A percentile compares a stretch with the other conserved stretches of the same genome.
Conservation (phyloP, 1,140 invertebrate species). For the Tachypleus tridentatus region DNA sequence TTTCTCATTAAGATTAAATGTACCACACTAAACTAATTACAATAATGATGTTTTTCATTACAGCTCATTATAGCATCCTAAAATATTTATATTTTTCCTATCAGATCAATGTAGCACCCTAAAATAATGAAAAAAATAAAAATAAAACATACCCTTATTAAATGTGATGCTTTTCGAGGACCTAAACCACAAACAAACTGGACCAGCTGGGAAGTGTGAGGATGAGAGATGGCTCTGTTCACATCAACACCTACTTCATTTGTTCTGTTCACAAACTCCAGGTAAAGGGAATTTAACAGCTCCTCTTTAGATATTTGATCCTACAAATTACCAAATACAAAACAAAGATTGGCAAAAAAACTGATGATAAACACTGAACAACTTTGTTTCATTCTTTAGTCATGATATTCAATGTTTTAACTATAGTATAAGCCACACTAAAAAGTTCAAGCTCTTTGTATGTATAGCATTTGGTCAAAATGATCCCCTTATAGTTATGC, state of each 20-base stretch:
- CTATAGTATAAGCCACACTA: too few species aligned
- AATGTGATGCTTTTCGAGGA: constrained; percentile 78
- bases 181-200: constrained; percentile 98
- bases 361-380: constrained; percentile 1
- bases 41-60: too few species aligned
- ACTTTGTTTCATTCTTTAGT: background rate
- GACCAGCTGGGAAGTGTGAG: constrained; percentile 75
- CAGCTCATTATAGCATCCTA: too few species aligned
- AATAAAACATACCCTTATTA: constrained; percentile 43
- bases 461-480: too few species aligned
- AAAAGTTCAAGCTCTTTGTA: too few species aligned
- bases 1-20: too few species aligned
- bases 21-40: constrained; percentile 1
- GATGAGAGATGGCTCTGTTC: constrained; percentile 77
- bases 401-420: background rate
- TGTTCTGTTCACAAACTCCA: constrained; percentile 84
- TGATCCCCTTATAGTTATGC: too few species aligned
- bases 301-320: constrained; percentile 76
- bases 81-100: too few species aligned
- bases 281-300: constrained; percentile 63
- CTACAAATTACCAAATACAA: constrained; percentile 35
- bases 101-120: too few species aligned
- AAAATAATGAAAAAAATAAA: too few species aligned
- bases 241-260: constrained; percentile 99
- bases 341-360: constrained; percentile 6